Evolutionary conservation across 1,140 invertebrate genomes (phyloP), one percentile per base, ranked within the genome.

Genomic region (Caenorhabditis inopinata): DNA sequence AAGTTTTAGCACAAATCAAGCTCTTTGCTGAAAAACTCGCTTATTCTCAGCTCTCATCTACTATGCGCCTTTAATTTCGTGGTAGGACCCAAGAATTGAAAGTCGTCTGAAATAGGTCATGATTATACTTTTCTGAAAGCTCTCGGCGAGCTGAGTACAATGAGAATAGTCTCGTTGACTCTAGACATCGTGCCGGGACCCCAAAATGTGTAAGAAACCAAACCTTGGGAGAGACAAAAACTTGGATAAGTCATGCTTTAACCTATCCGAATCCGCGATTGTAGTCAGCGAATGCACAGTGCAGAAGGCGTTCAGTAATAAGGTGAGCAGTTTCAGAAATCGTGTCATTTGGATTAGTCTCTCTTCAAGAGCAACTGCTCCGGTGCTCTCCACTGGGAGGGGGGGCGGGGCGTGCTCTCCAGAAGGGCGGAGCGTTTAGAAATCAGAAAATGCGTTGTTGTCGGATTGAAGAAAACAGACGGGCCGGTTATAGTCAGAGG

Each of bases 181-280:
- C n/a, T n/a, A n/a, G 38, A 7, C 14, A 7, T 42, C 38, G 38
- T 42, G 38, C 6, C 38, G 38, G 38, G 38, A 42, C 38, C 14
- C 38, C 5, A 42, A 42, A 32, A 46, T 75, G 16, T 68, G 16
- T 38, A 45, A 46, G 9, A 21, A 51, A 51, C 7, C 58, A 38
- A 14, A 79, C 78, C 78, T 79, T 2, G 78, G 32, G 42, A 79
- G 25, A 2, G 78, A 58, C 58, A 79, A 42, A 74, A 79, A 79
- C 25, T 45, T 73, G 0, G 51, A 49, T n/a, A 79, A 62, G 38
- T 79, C 78, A 62, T 79, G 78, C 25, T 79, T 35, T 25, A 79
- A 27, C 45, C 78, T 9, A 27, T 79, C 78, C 27, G 74, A 25
- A 51, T 79, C 78, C 16, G 78, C 78, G 23, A 79, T 74, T 53